Percentiles rank a stretch among this genome's conserved stretches.
Conservation (phyloP, 2,797 vertebrate genomes). For the Peromyscus nudipes region DNA sequence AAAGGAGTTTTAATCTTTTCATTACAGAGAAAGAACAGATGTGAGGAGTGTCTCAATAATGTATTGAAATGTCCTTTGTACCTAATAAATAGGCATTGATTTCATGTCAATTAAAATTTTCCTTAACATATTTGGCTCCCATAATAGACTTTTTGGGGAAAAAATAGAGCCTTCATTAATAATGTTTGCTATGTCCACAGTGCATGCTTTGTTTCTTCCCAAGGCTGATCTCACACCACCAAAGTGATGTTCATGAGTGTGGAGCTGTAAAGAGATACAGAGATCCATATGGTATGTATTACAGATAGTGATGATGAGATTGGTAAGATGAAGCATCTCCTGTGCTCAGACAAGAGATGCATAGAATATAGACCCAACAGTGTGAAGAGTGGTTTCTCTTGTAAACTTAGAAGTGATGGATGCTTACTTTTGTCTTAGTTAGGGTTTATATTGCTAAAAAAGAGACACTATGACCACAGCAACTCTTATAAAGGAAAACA, state of each 20-base stretch:
- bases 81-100: background rate
- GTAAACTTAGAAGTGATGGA: background rate
- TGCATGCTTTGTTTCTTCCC: background rate
- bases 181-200: background rate
- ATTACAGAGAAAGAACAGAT: background rate
- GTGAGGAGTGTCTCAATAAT: background rate
- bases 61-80: background rate
- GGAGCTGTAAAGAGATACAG: background rate
- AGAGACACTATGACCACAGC: too few relatives aligned
- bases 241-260: background rate
- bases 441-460: background rate
- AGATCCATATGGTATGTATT: rapidly evolving
- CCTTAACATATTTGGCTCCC: background rate
- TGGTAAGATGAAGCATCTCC: background rate
- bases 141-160: background rate
- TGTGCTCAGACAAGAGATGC: background rate
- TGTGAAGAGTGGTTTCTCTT: background rate
- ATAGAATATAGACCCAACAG: background rate
- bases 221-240: background rate
- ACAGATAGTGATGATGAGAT: rapidly evolving
- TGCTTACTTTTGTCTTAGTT: background rate
- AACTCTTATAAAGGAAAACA: background rate
- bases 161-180: background rate
- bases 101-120: background rate
- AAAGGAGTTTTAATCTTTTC: background rate